Base-by-base conservation (phyloP, 1,140 invertebrate species). In the Akabosia matsudoensis region DNA sequence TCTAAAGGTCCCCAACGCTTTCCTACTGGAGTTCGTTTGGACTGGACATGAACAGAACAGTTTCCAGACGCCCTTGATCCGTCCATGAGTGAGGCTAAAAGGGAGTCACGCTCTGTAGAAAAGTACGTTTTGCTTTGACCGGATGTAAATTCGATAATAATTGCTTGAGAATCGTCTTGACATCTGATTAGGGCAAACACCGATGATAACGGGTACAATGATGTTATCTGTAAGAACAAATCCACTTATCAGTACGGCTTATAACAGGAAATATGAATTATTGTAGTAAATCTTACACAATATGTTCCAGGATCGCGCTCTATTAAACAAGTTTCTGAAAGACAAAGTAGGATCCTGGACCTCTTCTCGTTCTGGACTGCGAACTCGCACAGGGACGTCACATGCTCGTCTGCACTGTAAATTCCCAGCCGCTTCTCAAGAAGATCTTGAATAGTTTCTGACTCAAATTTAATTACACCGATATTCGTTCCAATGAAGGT, bases 241-340 rank as follows among this genome's bases (percentile, higher is more conserved):
- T 67, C 3, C 13, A 67, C 30, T 67, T 22, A 30, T 30, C 7
- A 80, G 72, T 73, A 54, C 16, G n/a, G n/a, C n/a, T n/a, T 64
- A 72, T 33, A 4, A 33, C 28, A 2, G 30, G 26, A 56, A 24
- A 33, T 28, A 16, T 52, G 70, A 73, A 34, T 13, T 71, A 14
- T 14, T 73, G 37, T 18, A 45, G 37, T n/a, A 56, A 16, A 56
- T n/a, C 51, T 72, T 77, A 80, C 79, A 52, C 61, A 76, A 85
- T 99, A 99, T 0, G 96, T 97, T 82, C 94, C 93, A 28, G 95
- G 95, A 88, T 99, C 97, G 82, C 97, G 88, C 87, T 99, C 97
- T 33, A 99, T 85, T 24, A 99, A 86, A 86, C 97, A 99, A 0
- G 92, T 92, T 85, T 99, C 97, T 0, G 95, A 96, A 0, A 99